Percentiles rank a stretch among this genome's conserved stretches.
These are phyloP conservation scores for Idaea aversata DNA, from an alignment of 2,888 invertebrate species.

Conservation along the genomic window DNA sequence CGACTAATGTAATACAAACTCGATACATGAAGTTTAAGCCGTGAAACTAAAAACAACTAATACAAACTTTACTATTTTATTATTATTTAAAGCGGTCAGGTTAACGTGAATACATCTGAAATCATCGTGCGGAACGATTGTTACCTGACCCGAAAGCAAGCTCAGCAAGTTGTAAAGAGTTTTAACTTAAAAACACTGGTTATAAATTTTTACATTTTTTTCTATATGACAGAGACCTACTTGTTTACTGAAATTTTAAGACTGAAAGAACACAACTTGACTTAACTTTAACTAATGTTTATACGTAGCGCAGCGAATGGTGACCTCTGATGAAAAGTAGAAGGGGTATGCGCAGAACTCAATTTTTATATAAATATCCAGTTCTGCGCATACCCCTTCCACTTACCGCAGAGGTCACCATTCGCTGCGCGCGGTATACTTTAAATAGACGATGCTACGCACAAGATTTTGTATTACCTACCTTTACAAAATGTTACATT, in stretches of 20 bases:
- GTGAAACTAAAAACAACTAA: constrained; percentile 46
- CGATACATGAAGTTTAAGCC: constrained; percentile 53
- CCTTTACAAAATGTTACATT: too few species aligned
- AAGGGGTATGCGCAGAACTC: too few species aligned
- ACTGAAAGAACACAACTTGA: neutral
- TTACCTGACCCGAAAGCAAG: constrained; percentile 51
- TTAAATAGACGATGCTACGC: neutral
- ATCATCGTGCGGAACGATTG: constrained; percentile 44
- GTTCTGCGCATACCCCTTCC: too few species aligned
- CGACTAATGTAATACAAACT: constrained; percentile 72
- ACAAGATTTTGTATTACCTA: neutral
- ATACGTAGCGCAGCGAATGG: too few species aligned
- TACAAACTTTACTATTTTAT: constrained; percentile 37
- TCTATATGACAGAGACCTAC: neutral
- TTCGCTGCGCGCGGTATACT: neutral
- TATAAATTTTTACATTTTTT: constrained; percentile 15
- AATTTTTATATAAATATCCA: too few species aligned
- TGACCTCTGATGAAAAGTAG: too few species aligned
- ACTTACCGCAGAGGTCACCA: too few species aligned
- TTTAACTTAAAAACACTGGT: constrained; percentile 35
- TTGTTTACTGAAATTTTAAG: neutral
- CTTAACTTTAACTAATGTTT: neutral
- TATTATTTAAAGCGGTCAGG: constrained; percentile 37
- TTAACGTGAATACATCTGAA: constrained; percentile 36
- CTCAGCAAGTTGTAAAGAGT: too few species aligned